These are phyloP conservation scores for Festucalex cinctus DNA, from an alignment of 2,113 vertebrate species.

Conservation along the genomic window DNA sequence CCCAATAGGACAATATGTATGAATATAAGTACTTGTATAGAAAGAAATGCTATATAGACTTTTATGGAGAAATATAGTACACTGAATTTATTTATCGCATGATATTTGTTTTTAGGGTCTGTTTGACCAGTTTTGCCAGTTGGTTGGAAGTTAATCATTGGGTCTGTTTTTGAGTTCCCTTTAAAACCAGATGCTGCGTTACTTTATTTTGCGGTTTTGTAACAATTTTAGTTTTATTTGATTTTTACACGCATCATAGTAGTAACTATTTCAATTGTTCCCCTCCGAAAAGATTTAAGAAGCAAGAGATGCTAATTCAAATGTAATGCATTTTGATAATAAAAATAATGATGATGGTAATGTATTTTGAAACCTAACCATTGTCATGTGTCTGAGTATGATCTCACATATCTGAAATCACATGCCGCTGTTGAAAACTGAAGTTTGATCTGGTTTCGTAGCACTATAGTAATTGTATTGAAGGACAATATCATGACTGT, in stretches of 20 bases:
- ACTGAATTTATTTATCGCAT: constrained; percentile 74
- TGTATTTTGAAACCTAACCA: constrained; percentile 56
- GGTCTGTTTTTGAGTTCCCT: constrained; percentile 43
- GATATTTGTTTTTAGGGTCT: constrained; percentile 60
- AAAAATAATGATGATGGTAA: constrained; percentile 93
- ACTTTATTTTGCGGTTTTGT: constrained; percentile 79
- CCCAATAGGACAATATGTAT: constrained; percentile 63
- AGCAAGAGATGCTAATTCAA: constrained; percentile 70
- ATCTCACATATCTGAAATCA: constrained; percentile 7
- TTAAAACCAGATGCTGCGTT: constrained; percentile 68
- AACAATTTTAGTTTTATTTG: constrained; percentile 67
- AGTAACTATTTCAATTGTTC: constrained; percentile 84
- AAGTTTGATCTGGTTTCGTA: too few species aligned
- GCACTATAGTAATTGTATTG: too few species aligned
- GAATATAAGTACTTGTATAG: constrained; percentile 71
- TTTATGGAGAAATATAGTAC: constrained; percentile 73
- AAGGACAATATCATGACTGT: too few species aligned
- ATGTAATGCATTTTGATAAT: constrained; percentile 97
- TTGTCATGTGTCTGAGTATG: constrained; percentile 46
- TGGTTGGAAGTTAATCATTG: constrained; percentile 45
- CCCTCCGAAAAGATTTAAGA: constrained; percentile 60
- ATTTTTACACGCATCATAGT: constrained; percentile 82
- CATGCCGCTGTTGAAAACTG: background rate
- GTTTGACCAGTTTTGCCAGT: constrained; percentile 43
- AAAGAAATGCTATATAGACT: constrained; percentile 72